Base-by-base conservation (phyloP, 2,888 invertebrate genomes). In the Spodoptera littoralis region DNA sequence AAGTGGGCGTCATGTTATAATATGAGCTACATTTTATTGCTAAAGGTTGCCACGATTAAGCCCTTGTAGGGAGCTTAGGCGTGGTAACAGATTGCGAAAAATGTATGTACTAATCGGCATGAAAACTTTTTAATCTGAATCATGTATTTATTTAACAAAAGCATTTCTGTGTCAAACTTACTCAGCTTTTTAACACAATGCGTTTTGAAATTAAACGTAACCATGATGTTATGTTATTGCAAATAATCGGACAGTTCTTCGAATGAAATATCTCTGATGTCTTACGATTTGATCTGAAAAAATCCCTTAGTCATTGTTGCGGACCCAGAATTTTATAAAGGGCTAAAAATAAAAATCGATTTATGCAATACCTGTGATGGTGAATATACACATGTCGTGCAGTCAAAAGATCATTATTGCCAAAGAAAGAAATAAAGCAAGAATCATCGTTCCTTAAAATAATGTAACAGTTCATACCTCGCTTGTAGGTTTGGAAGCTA, bases 161-260 rank as follows among this genome's bases (percentile, higher is more conserved):
- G 13, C 46, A 24, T 49, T 61, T 30, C 18, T 49, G 22, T 36
- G 48, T n/a, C 42, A 49, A 53, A 56, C 42, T 70, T 73, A 79
- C 65, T 76, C 65, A 73, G 67, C 60, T 69, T 66, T 63, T 62
- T 66, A 18, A 47, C 61, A 67, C 68, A 70, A 69, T 56, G 11
- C 44, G 0, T 69, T 73, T 67, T 51, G 52, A 72, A 73, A 79
- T 81, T 77, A 79, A 84, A 78, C 82, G 75, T 79, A 80, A 84
- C 79, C 82, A 76, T 79, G 77, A 79, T 74, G 79, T 71, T 70
- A 78, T 74, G 79, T 71, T 70, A 60, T 72, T 71, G 76, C 75
- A 80, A 81, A 82, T 77, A 82, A 77, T 66, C 67, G 58, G 70
- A 76, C 77, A 73, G 72, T 68, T 76, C 61, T 57, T 64, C 46